Base-by-base conservation (phyloP, 2,888 invertebrate genomes). In the Ptychoptera contaminata region DNA sequence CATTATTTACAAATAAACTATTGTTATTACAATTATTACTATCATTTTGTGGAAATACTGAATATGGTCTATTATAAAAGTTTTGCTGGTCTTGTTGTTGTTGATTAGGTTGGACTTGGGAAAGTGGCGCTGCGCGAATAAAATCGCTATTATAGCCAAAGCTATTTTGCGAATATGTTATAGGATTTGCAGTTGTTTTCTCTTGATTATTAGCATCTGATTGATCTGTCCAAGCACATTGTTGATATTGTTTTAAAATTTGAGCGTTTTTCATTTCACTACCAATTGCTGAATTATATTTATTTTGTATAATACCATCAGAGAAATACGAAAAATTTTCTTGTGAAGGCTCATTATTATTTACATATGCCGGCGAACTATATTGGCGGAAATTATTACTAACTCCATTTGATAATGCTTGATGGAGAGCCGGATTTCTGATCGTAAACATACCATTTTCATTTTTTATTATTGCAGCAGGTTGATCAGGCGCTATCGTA, bases 381-480 rank as follows among this genome's bases (percentile, higher is more conserved):
- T 58, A 56, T 48, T 61, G 62, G 47, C 61, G 61, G 9, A 59
- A 57, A 49, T 62, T 63, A 11, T 58, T 60, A 32, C 58, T 56
- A 46, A 60, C 55, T 8, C 60, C 55, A 42, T 63, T 49, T 2
- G 63, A 61, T 48, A 61, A 61, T 8, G 64, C 63, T 1, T 63
- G 63, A 49, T 66, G 66, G 42, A 66, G 46, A 9, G 64, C 64
- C 0, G 85, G 85, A 62, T 84, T 85, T 10, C 86, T 68, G 42
- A 86, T 87, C 0, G 86, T 86, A 47, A 83, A 86, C 84, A 86
- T 86, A 9, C 84, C 84, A 55, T 79, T 77, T 48, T 77, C 79
- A 50, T 76, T 76, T 53, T 76, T 78, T 53, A 78, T 77, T 49
- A 79, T 79, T 4, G 78, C 74, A 3, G 77, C 76, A 42, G 76